Base-by-base conservation (phyloP, 2,888 invertebrate genomes). In the Ormia ochracea region DNA sequence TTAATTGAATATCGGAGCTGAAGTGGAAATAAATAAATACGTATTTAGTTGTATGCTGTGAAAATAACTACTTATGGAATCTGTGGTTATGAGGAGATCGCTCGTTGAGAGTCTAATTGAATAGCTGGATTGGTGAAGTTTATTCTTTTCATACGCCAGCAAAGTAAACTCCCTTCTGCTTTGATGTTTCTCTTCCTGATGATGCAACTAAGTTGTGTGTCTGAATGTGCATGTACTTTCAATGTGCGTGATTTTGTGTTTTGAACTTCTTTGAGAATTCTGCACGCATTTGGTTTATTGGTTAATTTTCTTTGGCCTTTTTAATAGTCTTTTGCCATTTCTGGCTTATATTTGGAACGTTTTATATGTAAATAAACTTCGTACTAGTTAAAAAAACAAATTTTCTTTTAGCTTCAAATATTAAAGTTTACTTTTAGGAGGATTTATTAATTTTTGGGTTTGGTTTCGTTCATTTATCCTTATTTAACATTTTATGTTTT, bases 361-460 rank as follows among this genome's bases (percentile, higher is more conserved):
- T 33, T 63, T 52, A 33, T 21, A 3, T 21, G n/a, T n/a, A n/a
- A n/a, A n/a, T n/a, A n/a, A n/a, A n/a, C n/a, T n/a, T 59, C 26
- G 14, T 56, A n/a, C 31, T 7, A n/a, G 26, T 7, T 3, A 14
- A n/a, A 26, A 14, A 28, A 26, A 50, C 9, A n/a, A n/a, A n/a
- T 14, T 7, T 68, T 14, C 14, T 43, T 21, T 41, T 23, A 48
- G 12, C n/a, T 36, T 45, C 10, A 7, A 19, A 70, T 48, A 70
- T 70, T 79, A 70, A 65, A 74, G 78, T 70, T 58, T 69, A 66
- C 59, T 79, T 79, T 72, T 75, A 75, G 79, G 70, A 65, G 69
- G 48, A 70, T 69, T 65, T 45, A 74, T 41, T 70, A 65, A 59
- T 75, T 68, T 66, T 75, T 75, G 38, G 17, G 50, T 36, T 59